Base-by-base conservation (phyloP, 2,888 invertebrate species). In the Amphimallon solstitiale region DNA sequence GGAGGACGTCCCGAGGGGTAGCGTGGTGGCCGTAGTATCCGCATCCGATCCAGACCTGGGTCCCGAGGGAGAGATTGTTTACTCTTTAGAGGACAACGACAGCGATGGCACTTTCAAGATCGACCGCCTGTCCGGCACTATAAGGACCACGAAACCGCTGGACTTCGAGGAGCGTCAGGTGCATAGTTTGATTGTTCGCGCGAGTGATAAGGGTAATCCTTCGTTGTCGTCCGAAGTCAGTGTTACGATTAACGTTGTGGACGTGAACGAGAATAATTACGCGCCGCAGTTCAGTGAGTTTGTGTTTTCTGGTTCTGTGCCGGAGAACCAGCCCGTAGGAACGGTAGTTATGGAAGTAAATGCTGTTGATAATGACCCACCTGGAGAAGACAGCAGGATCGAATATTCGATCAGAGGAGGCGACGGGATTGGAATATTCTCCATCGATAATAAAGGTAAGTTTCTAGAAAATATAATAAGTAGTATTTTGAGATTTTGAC, bases 241-340 rank as follows among this genome's bases (percentile, higher is more conserved):
- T 67, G 88, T 98, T 35, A 88, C 92, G 59, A 88, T 98, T 61
- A 94, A 96, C 83, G 88, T 95, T 68, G 91, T 93, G 72, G 97
- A 98, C 84, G 97, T 97, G 14, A 95, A 98, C 84, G 97, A 97
- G 84, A 97, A 97, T 83, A 85, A 90, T 63, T 89, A 90, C 82
- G 86, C 94, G 61, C 96, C 97, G 1, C 85, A 86, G 71, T 97
- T 97, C 82, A 87, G 87, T 60, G 93, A 93, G 80, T 92, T 91
- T 77, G 93, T 94, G 72, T 84, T 92, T 70, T 83, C 86, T 68
- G 92, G 92, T 56, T 85, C 85, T 72, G 92, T 97, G 69, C 85
- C 84, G 65, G 97, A 98, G 84, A 95, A 95, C 82, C 87, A 89
- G 75, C 88, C 92, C 4, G 85, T 90, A 45, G 94, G 92, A 63